Conservation (phyloP, 2,797 vertebrate species). For the Sebastes jordani region DNA sequence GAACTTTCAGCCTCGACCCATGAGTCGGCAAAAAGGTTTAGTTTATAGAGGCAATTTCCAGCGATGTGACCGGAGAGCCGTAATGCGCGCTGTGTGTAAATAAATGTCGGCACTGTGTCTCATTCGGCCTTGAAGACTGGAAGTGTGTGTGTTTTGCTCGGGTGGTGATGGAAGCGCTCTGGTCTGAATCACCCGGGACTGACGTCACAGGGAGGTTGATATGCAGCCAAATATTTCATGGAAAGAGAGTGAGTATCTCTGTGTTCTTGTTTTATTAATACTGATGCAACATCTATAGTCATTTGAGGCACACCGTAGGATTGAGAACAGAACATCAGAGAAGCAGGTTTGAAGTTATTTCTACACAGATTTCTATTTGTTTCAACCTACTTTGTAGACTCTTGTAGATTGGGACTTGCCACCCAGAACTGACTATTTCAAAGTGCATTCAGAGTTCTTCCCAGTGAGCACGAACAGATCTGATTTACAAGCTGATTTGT, state of each 20-base stretch:
- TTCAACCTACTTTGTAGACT: neutral
- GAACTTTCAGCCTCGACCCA: slow-evolving; percentile 26
- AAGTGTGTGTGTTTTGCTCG: slow-evolving; percentile 8
- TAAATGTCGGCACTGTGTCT: slow-evolving; percentile 2
- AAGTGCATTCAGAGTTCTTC: neutral
- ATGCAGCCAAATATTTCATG: slow-evolving; percentile 27
- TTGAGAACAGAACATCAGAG: neutral
- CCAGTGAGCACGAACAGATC: neutral
- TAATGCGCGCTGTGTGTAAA: slow-evolving; percentile 32
- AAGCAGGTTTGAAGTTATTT: neutral
- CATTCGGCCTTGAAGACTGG: slow-evolving; percentile 11
- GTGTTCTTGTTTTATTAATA: slow-evolving; percentile 4
- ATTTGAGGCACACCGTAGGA: neutral
- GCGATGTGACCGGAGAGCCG: neutral
- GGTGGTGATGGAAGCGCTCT: slow-evolving; percentile 7
- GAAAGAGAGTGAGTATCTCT: neutral
- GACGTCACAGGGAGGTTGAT: slow-evolving; percentile 31
- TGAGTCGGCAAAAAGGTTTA: slow-evolving; percentile 10
- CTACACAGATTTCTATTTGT: neutral
- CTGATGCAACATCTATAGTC: neutral
- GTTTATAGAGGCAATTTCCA: slow-evolving; percentile 34
- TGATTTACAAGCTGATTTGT: slow-evolving; percentile 16
- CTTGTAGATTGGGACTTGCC: neutral
- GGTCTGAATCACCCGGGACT: slow-evolving; percentile 26
- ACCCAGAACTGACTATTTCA: neutral